Evolutionary conservation across 2,113 vertebrate species (phyloP).

Genomic region (Meleagris gallopavo): DNA sequence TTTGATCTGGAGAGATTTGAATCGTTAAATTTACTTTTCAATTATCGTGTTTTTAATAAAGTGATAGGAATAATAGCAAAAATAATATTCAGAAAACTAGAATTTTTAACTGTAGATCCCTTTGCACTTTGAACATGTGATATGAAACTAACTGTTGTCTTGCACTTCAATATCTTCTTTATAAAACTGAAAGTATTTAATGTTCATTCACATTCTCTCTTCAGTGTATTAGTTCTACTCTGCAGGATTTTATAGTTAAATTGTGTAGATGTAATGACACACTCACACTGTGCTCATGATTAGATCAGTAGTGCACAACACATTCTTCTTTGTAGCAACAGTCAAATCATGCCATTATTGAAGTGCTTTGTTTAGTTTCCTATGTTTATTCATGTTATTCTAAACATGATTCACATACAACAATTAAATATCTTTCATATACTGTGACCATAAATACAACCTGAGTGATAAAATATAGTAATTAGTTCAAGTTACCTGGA

Average conservation of each 20-base stretch:
- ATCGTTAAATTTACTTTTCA: background rate
- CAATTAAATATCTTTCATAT: background rate
- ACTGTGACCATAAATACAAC: constrained; percentile 1
- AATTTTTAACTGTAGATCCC: background rate
- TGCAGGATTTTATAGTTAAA: constrained; percentile 21
- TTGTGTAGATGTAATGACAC: constrained; percentile 42
- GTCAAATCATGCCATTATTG: background rate
- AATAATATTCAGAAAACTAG: background rate
- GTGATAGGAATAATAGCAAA: background rate
- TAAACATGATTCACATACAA: background rate
- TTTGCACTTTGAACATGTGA: background rate
- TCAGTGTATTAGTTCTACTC: constrained; percentile 33
- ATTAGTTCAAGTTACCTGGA: constrained; percentile 11
- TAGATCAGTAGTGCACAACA: background rate
- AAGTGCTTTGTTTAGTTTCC: background rate
- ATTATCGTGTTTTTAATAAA: background rate
- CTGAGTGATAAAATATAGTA: constrained; percentile 22
- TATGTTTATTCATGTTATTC: background rate
- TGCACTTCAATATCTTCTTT: background rate
- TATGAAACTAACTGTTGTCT: background rate
- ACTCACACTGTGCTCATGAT: constrained; percentile 28
- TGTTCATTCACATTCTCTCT: background rate
- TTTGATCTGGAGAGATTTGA: background rate
- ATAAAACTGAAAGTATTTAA: constrained; percentile 16
- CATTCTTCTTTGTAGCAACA: background rate